Conservation (phyloP, 2,797 vertebrate genomes). For the Chaetophractus vellerosus region DNA sequence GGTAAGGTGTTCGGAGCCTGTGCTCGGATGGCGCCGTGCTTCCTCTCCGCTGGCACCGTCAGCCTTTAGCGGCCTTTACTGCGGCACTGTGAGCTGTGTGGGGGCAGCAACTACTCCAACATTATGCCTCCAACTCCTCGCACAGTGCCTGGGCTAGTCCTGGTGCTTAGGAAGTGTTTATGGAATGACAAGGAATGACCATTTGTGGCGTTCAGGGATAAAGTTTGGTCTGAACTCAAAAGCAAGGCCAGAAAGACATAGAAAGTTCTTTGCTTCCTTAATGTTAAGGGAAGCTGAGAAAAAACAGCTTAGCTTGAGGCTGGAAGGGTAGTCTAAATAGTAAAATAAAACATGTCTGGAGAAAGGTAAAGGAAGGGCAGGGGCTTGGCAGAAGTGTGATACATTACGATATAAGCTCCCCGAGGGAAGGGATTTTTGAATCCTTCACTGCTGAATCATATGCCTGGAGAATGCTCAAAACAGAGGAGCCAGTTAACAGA, state of each 20-base stretch:
- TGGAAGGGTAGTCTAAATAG: not conserved
- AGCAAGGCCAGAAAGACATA: not conserved
- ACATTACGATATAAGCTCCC: not conserved
- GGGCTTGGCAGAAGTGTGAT: not conserved
- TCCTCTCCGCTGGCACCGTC: not conserved
- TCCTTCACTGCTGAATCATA: not conserved
- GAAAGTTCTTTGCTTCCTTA: not conserved
- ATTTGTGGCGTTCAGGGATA: not conserved
- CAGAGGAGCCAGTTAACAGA: not conserved
- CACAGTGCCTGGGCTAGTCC: not conserved
- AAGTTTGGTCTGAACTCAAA: not conserved
- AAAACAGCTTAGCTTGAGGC: not conserved
- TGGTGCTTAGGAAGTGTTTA: not conserved
- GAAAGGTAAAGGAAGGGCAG: not conserved
- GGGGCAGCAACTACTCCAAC: not conserved
- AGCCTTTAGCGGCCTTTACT: not conserved
- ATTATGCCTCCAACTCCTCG: not conserved
- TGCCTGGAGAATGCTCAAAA: not conserved
- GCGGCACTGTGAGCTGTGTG: not conserved
- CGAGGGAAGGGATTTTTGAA: not conserved
- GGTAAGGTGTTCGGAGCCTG: not conserved
- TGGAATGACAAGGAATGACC: not conserved
- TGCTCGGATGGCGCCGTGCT: rapidly evolving
- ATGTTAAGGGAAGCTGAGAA: not conserved
- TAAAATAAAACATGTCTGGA: not conserved